Base-by-base conservation (phyloP, 2,797 vertebrate genomes). In the Sebastes alutus region DNA sequence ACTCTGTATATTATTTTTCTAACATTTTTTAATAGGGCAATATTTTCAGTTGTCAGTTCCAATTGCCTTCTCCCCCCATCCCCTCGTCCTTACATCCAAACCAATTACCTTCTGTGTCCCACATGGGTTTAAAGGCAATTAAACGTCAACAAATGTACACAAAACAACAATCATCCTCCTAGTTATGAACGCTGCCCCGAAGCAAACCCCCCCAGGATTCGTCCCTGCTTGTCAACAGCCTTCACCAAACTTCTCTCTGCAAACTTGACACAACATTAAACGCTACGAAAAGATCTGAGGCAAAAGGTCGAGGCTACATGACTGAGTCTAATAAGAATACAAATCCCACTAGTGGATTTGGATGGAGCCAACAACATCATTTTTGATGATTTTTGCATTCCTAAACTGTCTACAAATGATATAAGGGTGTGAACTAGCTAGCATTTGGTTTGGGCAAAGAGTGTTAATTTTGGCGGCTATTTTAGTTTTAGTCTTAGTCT, bases 81-180 rank as follows among this genome's bases (percentile, higher is more conserved):
- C 64, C 63, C 38, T 58, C 71, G 2, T 88, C 81, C 55, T 78
- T 82, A 81, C 77, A 87, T 88, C 78, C 73, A 75, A 90, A 82
- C 87, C 76, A 88, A 87, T 93, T 92, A 91, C 84, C 84, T 82
- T 60, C 30, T 27, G 49, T 29, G 64, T 64, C 72, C 87, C 87
- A 77, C 79, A 56, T 30, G 85, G 87, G 68, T 88, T 88, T 88
- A 78, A 85, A 91, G 67, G 87, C 84, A 89, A 91, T 88, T 91
- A 91, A 89, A 90, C 23, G 38, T 86, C 76, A 85, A 85, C 60
- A 81, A 87, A 88, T 78, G 74, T 81, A 88, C 87, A 88, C 79
- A 90, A 88, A 87, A 83, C 74, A 80, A 87, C 75, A 80, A 86
- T 87, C 72, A 86, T 67, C 32, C 76, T 80, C 78, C 82, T 74